Base-by-base conservation (phyloP, 2,113 vertebrate species). In the Lipophrys pholis region DNA sequence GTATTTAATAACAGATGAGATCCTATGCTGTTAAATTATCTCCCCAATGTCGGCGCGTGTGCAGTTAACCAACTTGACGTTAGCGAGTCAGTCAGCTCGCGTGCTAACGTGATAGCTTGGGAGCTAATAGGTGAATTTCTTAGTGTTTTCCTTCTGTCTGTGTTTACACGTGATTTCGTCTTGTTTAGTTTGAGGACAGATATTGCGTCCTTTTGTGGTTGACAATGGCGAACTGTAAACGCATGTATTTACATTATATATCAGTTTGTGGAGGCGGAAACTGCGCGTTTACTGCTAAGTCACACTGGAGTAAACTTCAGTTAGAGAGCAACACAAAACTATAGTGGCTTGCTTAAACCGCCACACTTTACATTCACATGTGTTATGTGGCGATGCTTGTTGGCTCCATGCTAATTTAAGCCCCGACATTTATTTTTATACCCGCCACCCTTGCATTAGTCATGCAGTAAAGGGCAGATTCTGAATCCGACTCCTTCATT, bases 281-380 rank as follows among this genome's bases (percentile, higher is more conserved):
- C 16, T 8, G 55, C 11, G 54, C n/a, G 16, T 64, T 82, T 42
- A 66, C 7, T 73, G 81, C 55, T 6, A 73, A 73, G 67, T 87
- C 74, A 62, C 70, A 70, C 8, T 17, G 6, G 17, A 54, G 10
- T 41, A 6, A 9, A 52, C 5, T 5, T 38, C 21, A 11, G 17
- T 36, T 39, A 48, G 38, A 6, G 10, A 35, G 38, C 15, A n/a
- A 3, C 6, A 57, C 30, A 10, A 16, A 15, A 30, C 5, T 40
- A 8, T 38, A 35, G 49, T 4, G 49, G 5, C 46, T 10, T 14
- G n/a, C 6, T 9, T 8, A 0, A 49, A 17, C 3, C 30, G 51
- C 4, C 5, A 3, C 6, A 0, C 39, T 10, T 30, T 51, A 3
- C 9, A 8, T 14, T 6, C n/a, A 55, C 1, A 5, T 30, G 9